Conservation (phyloP, 2,113 vertebrate genomes). For the Hydrochoerus hydrochaeris region DNA sequence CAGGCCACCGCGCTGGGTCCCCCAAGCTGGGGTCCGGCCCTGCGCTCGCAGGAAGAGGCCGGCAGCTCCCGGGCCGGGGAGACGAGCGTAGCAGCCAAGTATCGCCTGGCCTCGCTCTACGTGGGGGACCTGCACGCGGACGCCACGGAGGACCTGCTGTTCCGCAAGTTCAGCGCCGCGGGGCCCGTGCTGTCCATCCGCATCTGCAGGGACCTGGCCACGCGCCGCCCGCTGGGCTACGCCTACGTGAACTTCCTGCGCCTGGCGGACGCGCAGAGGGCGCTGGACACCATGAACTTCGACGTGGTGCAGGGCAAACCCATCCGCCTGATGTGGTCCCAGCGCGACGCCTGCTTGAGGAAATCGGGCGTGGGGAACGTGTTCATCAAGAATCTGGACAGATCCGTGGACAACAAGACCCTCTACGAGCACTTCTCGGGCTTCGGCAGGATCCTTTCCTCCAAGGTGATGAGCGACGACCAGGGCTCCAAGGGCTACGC, state of each 20-base stretch:
- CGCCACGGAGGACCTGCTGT: constrained; percentile 74
- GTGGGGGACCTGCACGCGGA: constrained; percentile 72
- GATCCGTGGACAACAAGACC: constrained; percentile 97
- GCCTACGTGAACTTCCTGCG: constrained; percentile 77
- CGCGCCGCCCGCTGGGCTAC: constrained; percentile 62
- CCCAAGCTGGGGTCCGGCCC: neutral
- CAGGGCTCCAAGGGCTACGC: constrained; percentile 97
- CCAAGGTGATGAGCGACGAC: constrained; percentile 98
- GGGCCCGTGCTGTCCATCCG: constrained; percentile 72
- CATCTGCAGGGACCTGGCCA: constrained; percentile 69
- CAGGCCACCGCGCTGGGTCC: no score
- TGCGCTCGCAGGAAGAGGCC: no score
- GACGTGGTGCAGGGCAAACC: constrained; percentile 95
- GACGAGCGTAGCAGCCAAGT: constrained; percentile 67
- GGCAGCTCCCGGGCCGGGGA: neutral
- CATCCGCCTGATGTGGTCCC: constrained; percentile 99
- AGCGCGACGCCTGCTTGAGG: constrained; percentile 94
- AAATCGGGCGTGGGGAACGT: constrained; percentile 95
- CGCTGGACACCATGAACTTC: constrained; percentile 98
- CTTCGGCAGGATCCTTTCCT: constrained; percentile 97
- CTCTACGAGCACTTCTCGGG: constrained; percentile 97
- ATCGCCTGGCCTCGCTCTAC: constrained; percentile 74
- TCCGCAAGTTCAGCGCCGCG: constrained; percentile 67
- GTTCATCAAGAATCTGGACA: constrained; percentile 95
- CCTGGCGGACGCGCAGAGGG: constrained; percentile 89